A percentile compares a stretch with the other conserved stretches of the same genome.
Evolutionary conservation across 2,797 vertebrate species (phyloP).

Genomic region (Sebastes oblongus): DNA sequence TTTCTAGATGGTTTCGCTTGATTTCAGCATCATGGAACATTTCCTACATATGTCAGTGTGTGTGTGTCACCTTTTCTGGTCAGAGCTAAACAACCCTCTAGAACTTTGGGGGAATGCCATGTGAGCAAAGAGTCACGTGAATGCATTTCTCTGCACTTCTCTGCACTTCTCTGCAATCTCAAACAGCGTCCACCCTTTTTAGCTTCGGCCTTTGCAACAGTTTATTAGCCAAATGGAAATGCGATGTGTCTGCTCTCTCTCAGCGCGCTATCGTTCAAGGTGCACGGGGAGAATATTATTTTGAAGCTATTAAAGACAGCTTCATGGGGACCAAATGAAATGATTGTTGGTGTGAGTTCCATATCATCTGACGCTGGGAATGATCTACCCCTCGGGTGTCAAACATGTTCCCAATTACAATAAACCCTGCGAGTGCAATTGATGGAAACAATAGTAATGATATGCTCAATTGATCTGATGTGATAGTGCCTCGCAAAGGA

Average conservation of each 20-base stretch:
- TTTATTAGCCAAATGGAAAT: constrained; percentile 26
- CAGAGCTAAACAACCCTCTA: neutral
- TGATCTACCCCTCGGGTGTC: constrained; percentile 43
- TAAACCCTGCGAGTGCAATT: constrained; percentile 42
- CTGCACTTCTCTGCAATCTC: neutral
- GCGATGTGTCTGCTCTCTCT: neutral
- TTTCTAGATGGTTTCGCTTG: neutral
- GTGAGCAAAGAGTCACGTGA: neutral
- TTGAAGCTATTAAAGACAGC: constrained; percentile 42
- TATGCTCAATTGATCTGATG: constrained; percentile 62
- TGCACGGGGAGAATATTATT: constrained; percentile 28
- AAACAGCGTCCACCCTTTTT: neutral
- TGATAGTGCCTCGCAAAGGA: constrained; percentile 7
- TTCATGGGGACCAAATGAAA: constrained; percentile 43
- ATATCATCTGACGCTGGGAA: constrained; percentile 25
- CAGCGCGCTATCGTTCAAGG: neutral
- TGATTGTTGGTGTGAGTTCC: constrained; percentile 42
- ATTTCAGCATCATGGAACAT: neutral
- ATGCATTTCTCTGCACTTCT: neutral
- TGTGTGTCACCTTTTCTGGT: neutral
- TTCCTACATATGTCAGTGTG: neutral
- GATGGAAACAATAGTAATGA: constrained; percentile 56
- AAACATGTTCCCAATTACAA: constrained; percentile 60
- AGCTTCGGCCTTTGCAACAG: neutral
- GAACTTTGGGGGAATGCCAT: neutral